A percentile compares a stretch with the other conserved stretches of the same genome.
phyloP scores from a whole-genome alignment of 2,797 vertebrate species.

The Lindbergichthys nudifrons region DNA sequence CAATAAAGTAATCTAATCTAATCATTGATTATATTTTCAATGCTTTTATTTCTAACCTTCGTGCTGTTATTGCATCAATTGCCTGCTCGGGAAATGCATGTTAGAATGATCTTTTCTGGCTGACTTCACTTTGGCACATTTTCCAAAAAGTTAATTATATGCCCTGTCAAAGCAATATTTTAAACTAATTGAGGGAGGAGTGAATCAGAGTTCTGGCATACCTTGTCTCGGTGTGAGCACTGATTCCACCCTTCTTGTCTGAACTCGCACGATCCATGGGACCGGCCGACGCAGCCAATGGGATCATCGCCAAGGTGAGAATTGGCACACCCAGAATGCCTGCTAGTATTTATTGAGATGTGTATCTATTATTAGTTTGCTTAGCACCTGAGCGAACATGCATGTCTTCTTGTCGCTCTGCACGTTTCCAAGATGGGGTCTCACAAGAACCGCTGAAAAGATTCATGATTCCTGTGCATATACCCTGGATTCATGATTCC shows the following conservation, averaged over 20 bases:
- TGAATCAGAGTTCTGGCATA: slow-evolving; percentile 9
- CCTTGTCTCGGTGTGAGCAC: slow-evolving; percentile 34
- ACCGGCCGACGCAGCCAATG: slow-evolving; percentile 54
- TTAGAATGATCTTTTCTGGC: no score
- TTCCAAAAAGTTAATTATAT: no score
- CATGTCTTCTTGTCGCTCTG: slow-evolving; percentile 3
- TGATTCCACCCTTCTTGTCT: slow-evolving; percentile 27
- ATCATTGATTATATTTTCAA: no score
- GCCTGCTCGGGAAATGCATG: no score
- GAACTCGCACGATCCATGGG: slow-evolving; percentile 44
- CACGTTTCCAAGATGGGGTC: slow-evolving; percentile 11
- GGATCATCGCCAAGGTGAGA: slow-evolving; percentile 33
- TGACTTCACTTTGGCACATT: no score
- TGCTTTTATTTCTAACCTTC: no score
- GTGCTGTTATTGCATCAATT: no score
- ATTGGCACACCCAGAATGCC: slow-evolving; percentile 34
- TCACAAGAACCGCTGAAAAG: slow-evolving; percentile 18
- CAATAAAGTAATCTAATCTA: no score
- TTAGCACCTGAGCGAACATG: slow-evolving; percentile 5
- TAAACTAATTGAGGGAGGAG: slow-evolving; percentile 1
- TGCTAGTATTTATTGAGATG: slow-evolving; percentile 46
- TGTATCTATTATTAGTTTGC: slow-evolving; percentile 55
- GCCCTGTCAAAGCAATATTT: no score
- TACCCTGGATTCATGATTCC: slow-evolving; percentile 19
- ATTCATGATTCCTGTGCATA: slow-evolving; percentile 29